Evolutionary conservation across 23 tunicate genomes (phyloP).

Genomic region (Styela plicata): DNA sequence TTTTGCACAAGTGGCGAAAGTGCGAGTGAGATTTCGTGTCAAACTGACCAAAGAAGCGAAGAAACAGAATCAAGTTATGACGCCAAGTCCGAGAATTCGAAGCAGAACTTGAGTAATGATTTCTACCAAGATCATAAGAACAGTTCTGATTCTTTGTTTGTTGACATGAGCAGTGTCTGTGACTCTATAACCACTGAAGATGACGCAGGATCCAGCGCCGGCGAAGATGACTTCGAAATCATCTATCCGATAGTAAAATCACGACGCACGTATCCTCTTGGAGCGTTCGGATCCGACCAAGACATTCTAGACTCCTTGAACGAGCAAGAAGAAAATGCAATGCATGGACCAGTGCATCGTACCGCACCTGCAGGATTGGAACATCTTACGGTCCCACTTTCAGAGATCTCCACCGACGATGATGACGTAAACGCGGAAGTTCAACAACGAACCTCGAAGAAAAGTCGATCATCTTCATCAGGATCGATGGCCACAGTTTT

Average conservation of each 20-base stretch:
- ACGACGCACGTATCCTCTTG: background rate
- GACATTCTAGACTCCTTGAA: background rate
- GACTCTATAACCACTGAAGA: background rate
- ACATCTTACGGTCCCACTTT: constrained; percentile 8
- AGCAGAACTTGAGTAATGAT: background rate
- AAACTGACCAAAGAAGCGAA: background rate
- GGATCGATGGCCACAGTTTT: constrained; percentile 23
- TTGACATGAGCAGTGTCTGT: constrained; percentile 34
- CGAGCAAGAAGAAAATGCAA: background rate
- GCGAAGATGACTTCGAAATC: background rate
- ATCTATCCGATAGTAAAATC: background rate
- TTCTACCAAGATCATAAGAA: constrained; percentile 11
- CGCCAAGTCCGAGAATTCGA: background rate
- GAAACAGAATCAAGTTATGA: background rate
- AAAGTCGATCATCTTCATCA: constrained; percentile 11
- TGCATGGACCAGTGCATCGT: no score
- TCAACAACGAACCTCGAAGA: background rate
- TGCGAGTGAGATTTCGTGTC: background rate
- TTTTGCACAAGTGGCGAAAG: constrained; percentile 35
- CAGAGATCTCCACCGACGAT: background rate
- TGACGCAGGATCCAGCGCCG: background rate
- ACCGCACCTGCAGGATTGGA: background rate
- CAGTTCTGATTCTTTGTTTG: constrained; percentile 56
- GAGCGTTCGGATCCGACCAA: background rate
- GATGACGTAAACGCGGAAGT: background rate